Conservation (phyloP, 2,888 invertebrate species). For the Hybos culiciformis region DNA sequence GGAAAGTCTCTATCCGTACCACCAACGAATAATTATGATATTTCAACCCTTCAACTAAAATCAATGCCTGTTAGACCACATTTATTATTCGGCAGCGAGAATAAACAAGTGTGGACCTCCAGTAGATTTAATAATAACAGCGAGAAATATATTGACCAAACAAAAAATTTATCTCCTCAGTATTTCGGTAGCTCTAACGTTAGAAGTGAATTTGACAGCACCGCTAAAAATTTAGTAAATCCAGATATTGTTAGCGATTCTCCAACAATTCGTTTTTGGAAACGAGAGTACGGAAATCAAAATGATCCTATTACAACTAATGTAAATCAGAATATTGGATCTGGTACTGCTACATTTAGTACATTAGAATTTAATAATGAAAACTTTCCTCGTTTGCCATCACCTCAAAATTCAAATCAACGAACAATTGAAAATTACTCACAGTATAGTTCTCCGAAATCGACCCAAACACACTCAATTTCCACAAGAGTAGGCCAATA, state of each 20-base stretch:
- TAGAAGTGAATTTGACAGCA: neutral
- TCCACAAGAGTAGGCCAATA: slow-evolving; percentile 1
- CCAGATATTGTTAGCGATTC: neutral
- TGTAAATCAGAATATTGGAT: too few species aligned
- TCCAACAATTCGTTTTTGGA: neutral
- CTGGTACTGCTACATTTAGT: neutral
- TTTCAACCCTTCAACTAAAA: too few species aligned
- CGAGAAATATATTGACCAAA: neutral
- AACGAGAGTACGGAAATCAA: slow-evolving; percentile 10
- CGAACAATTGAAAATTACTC: neutral
- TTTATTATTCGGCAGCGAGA: neutral
- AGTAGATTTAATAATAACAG: slow-evolving; percentile 1
- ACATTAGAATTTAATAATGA: slow-evolving; percentile 9
- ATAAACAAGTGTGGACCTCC: neutral
- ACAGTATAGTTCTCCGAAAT: neutral
- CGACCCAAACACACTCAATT: neutral
- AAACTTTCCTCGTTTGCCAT: neutral
- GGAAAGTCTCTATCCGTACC: too few species aligned
- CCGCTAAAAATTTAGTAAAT: neutral
- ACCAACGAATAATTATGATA: too few species aligned
- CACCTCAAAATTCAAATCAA: neutral
- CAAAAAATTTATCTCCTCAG: too few species aligned
- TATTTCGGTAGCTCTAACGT: too few species aligned
- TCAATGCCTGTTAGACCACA: too few species aligned
- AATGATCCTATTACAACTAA: neutral